These are phyloP conservation scores for Thamnophis elegans DNA, from an alignment of 2,797 vertebrate species.

Conservation along the genomic window DNA sequence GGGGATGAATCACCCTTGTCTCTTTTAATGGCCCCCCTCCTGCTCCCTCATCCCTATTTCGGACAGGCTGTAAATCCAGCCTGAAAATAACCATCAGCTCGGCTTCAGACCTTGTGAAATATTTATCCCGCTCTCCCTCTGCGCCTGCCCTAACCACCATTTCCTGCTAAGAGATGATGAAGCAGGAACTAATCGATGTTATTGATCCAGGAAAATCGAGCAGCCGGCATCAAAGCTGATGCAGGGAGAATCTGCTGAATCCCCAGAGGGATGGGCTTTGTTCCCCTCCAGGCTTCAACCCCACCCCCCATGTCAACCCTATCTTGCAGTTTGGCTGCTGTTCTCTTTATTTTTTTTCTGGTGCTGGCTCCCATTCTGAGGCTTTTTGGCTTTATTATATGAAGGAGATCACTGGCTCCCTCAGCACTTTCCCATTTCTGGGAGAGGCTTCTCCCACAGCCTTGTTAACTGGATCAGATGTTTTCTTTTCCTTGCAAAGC, in stretches of 20 bases:
- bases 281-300: neutral
- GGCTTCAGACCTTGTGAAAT: slow-evolving; percentile 57
- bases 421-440: neutral
- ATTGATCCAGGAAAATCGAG: slow-evolving; percentile 51
- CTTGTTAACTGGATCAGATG: neutral
- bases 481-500: neutral
- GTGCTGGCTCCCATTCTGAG: neutral
- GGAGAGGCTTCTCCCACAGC: neutral
- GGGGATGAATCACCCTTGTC: slow-evolving; percentile 54
- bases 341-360: neutral
- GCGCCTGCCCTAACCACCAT: neutral
- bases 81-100: slow-evolving; percentile 62
- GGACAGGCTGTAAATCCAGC: slow-evolving; percentile 63
- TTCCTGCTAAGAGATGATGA: slow-evolving; percentile 38
- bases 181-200: slow-evolving; percentile 51
- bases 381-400: neutral
- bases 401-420: neutral
- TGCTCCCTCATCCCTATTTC: slow-evolving; percentile 45
- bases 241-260: neutral
- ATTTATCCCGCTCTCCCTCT: slow-evolving; percentile 53
- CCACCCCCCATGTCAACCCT: neutral
- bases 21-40: slow-evolving; percentile 23
- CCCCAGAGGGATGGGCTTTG: too few species aligned
- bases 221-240: slow-evolving; percentile 27
- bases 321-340: neutral